Evolutionary conservation across 2,113 vertebrate genomes (phyloP).

Genomic region (Phalacrocorax aristotelis): DNA sequence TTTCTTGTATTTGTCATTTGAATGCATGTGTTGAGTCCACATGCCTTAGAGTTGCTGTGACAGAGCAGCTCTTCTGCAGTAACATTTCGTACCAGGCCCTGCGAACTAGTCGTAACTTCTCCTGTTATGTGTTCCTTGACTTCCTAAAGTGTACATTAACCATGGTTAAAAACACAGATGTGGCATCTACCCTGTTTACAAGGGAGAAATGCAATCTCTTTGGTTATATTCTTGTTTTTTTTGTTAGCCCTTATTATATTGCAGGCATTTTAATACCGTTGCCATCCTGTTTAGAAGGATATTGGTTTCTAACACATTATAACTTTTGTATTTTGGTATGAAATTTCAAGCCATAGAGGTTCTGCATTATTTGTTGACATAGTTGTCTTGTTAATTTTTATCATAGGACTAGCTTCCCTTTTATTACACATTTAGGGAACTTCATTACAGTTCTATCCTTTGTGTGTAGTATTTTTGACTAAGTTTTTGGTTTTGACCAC

Average conservation of each 20-base stretch:
- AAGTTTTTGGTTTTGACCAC: neutral
- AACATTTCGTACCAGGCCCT: neutral
- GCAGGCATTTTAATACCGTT: neutral
- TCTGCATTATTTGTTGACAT: neutral
- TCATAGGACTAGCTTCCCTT: neutral
- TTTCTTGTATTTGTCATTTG: neutral
- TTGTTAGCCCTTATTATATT: neutral
- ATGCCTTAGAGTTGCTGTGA: neutral
- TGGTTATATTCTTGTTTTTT: neutral
- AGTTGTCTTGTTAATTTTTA: neutral
- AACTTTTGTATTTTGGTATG: neutral
- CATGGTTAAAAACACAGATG: neutral
- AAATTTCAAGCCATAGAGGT: neutral
- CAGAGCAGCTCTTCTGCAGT: neutral
- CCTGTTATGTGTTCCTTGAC: rapidly evolving
- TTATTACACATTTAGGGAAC: neutral
- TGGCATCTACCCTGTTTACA: rapidly evolving
- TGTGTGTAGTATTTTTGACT: neutral
- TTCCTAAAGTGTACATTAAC: neutral
- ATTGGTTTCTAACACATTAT: neutral
- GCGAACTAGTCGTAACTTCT: neutral
- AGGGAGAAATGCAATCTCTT: neutral
- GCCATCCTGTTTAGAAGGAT: neutral
- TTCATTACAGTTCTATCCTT: neutral
- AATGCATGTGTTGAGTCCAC: neutral